Percentiles rank a stretch among this genome's conserved stretches.
Evolutionary conservation across 2,888 invertebrate species (phyloP).

Genomic region (Rotaria macrura): DNA sequence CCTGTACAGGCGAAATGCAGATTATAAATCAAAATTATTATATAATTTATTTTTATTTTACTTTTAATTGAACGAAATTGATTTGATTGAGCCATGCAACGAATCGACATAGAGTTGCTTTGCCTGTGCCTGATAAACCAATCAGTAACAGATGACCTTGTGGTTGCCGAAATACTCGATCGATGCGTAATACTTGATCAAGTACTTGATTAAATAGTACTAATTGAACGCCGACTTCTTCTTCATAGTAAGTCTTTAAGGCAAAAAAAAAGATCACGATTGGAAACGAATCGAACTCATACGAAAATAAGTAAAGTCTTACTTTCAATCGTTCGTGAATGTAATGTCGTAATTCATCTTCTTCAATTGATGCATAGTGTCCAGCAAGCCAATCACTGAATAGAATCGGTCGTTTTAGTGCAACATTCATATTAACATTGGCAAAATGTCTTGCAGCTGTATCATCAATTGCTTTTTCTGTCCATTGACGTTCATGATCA

Average conservation of each 20-base stretch:
- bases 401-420: conserved; percentile 81
- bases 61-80: conserved; percentile 95
- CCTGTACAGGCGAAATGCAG: conserved; percentile 51
- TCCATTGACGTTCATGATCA: conserved; percentile 87
- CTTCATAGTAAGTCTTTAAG: conserved; percentile 79
- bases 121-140: conserved; percentile 95
- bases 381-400: conserved; percentile 98
- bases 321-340: conserved; percentile 90
- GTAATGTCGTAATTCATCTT: conserved; percentile 86
- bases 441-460: conserved; percentile 76
- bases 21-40: neutral
- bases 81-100: conserved; percentile 99
- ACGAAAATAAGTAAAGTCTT: conserved; percentile 53
- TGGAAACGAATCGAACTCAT: neutral
- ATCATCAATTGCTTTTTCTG: conserved; percentile 85
- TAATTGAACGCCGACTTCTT: conserved; percentile 91
- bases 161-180: conserved; percentile 95
- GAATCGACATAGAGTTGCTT: conserved; percentile 93
- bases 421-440: conserved; percentile 68
- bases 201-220: conserved; percentile 96
- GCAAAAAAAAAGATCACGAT: neutral
- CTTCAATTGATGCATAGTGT: conserved; percentile 87
- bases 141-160: conserved; percentile 94
- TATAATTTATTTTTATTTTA: neutral
- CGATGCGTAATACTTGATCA: conserved; percentile 93